These are phyloP conservation scores for Malthinus seriepunctatus DNA, from an alignment of 2,888 invertebrate species.

Conservation along the genomic window DNA sequence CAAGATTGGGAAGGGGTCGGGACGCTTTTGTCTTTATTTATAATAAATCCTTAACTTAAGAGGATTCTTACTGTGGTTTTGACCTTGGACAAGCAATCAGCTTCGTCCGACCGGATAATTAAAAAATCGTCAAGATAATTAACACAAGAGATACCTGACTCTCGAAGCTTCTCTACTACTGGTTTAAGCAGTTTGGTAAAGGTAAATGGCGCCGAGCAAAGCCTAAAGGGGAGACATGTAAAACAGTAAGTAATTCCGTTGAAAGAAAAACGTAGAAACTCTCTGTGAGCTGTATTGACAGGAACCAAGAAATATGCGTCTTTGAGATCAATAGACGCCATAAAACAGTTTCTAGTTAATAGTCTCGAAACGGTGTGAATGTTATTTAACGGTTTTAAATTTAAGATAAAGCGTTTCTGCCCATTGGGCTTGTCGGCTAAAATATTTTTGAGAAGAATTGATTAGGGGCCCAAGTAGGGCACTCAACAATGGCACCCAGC, in stretches of 20 bases:
- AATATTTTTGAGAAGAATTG: background rate
- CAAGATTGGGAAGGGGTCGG: too few species aligned
- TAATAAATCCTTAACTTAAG: too few species aligned
- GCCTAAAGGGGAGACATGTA: slow-evolving; percentile 24
- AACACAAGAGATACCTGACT: slow-evolving; percentile 12
- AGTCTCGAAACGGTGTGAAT: slow-evolving; percentile 11
- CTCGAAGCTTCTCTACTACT: slow-evolving; percentile 11
- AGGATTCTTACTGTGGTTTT: too few species aligned
- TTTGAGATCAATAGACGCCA: slow-evolving; percentile 22
- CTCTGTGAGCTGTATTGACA: slow-evolving; percentile 9
- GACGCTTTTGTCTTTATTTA: too few species aligned
- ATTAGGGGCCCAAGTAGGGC: background rate
- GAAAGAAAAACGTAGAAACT: slow-evolving; percentile 24
- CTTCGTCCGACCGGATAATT: slow-evolving; percentile 5
- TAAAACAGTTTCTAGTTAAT: slow-evolving; percentile 10
- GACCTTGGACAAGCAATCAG: too few species aligned
- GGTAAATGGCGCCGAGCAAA: slow-evolving; percentile 19
- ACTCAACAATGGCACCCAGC: background rate
- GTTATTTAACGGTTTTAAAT: slow-evolving; percentile 21
- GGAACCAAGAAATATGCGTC: slow-evolving; percentile 26
- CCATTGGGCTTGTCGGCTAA: slow-evolving; percentile 20
- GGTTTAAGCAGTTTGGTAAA: slow-evolving; percentile 32
- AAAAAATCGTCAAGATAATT: slow-evolving; percentile 26
- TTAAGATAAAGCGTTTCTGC: slow-evolving; percentile 22
- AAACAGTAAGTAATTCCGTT: slow-evolving; percentile 19